These are phyloP conservation scores for Drosophila anomalata DNA, from an alignment of 2,888 invertebrate species.

Conservation along the genomic window DNA sequence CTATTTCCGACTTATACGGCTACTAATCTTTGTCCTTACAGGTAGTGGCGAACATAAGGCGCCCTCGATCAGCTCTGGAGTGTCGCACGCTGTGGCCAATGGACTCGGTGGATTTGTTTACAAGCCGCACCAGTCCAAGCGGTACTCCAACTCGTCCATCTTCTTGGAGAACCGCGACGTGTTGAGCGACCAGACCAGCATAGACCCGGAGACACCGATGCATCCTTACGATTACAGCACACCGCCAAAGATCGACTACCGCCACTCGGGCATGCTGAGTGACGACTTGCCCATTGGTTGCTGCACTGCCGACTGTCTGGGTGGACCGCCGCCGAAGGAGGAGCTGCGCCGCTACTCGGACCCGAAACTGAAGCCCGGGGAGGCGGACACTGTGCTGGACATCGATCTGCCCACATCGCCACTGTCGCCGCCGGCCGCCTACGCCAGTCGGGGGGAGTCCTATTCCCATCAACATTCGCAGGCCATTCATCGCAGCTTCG, in stretches of 20 bases:
- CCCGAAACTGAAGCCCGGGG: slow-evolving; percentile 82
- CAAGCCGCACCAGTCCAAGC: slow-evolving; percentile 78
- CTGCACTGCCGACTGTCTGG: slow-evolving; percentile 73
- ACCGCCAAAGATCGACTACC: slow-evolving; percentile 82
- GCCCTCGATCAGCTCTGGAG: slow-evolving; percentile 81
- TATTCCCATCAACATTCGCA: slow-evolving; percentile 37
- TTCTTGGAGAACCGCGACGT: slow-evolving; percentile 84
- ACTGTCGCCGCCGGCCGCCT: slow-evolving; percentile 70
- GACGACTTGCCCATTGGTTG: slow-evolving; percentile 62
- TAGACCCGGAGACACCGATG: slow-evolving; percentile 64
- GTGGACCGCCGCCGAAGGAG: slow-evolving; percentile 34
- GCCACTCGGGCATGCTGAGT: slow-evolving; percentile 81
- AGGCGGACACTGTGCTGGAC: slow-evolving; percentile 76
- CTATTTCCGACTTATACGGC: neutral
- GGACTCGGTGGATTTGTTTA: slow-evolving; percentile 80
- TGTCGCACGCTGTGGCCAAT: slow-evolving; percentile 81
- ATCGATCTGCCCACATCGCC: slow-evolving; percentile 79
- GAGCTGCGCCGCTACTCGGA: slow-evolving; percentile 83
- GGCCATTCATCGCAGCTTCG: slow-evolving; percentile 77
- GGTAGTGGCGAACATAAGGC: slow-evolving; percentile 82
- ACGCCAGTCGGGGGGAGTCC: slow-evolving; percentile 56
- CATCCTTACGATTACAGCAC: slow-evolving; percentile 72
- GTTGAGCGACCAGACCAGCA: slow-evolving; percentile 80
- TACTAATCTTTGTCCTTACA: slow-evolving; percentile 29
- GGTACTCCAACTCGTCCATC: slow-evolving; percentile 84